Conservation (phyloP, 2,888 invertebrate species). For the Agrotis exclamationis region DNA sequence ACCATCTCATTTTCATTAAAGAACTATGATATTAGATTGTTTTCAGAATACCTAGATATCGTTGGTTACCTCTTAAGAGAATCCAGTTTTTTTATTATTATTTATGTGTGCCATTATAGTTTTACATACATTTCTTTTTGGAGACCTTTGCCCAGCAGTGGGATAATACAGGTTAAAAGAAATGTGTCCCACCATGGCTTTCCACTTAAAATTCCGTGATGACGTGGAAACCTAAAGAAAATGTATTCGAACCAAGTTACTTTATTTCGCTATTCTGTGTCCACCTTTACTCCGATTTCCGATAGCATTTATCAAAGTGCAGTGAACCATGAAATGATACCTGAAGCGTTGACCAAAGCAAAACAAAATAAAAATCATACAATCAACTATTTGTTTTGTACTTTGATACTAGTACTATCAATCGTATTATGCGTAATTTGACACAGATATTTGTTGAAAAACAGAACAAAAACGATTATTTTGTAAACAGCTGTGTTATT, state of each 20-base stretch:
- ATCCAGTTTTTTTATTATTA: too few relatives aligned
- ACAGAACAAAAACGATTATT: constrained; percentile 37
- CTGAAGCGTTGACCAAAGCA: constrained; percentile 4
- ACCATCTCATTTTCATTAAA: too few relatives aligned
- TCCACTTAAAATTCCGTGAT: background rate
- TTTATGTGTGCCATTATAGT: too few relatives aligned
- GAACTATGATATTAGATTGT: too few relatives aligned
- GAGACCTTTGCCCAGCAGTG: too few relatives aligned
- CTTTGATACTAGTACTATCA: constrained; percentile 20
- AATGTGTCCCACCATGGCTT: background rate
- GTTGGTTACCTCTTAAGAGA: too few relatives aligned
- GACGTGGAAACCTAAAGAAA: background rate
- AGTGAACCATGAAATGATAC: constrained; percentile 41
- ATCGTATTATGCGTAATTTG: constrained; percentile 15
- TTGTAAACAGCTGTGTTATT: constrained; percentile 13
- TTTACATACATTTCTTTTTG: too few relatives aligned
- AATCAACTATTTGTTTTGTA: constrained; percentile 33
- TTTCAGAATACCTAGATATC: too few relatives aligned
- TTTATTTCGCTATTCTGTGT: background rate
- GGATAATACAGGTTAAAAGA: too few relatives aligned
- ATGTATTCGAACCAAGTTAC: background rate
- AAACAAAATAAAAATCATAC: constrained; percentile 25
- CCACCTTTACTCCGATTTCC: constrained; percentile 3
- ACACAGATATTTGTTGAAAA: constrained; percentile 37
- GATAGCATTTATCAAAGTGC: constrained; percentile 33